phyloP scores from a whole-genome alignment of 2,113 vertebrate species.

The Daubentonia madagascariensis region DNA sequence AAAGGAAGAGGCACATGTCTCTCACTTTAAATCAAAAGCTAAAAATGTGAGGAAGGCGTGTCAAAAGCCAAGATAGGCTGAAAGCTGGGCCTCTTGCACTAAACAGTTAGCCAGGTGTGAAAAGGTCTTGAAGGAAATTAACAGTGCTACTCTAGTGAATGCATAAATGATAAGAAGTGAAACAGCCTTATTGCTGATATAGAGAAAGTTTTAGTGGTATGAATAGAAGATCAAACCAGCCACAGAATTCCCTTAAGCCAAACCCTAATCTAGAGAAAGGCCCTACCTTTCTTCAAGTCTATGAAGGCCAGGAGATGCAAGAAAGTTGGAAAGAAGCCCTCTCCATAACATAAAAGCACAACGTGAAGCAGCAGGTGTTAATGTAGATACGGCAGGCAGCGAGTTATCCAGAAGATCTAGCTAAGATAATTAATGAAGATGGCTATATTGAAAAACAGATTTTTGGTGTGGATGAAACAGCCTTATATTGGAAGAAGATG shows the following conservation, averaged over 20 bases:
- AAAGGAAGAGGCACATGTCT: too few species aligned
- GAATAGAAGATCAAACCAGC: background rate
- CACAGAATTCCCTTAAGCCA: background rate
- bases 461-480: background rate
- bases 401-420: background rate
- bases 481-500: background rate
- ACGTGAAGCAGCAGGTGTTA: background rate
- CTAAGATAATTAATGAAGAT: background rate
- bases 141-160: background rate
- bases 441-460: background rate
- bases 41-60: background rate
- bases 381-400: background rate
- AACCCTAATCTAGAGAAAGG: background rate
- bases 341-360: background rate
- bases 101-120: background rate
- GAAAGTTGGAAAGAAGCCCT: background rate
- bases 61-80: background rate
- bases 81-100: background rate
- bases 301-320: background rate
- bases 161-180: background rate
- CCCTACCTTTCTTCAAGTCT: background rate
- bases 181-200: background rate
- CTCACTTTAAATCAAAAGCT: background rate
- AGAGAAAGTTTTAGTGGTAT: background rate
- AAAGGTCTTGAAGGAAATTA: background rate